A percentile compares a stretch with the other conserved stretches of the same genome.
phyloP scores from a whole-genome alignment of 2,888 invertebrate species.

The Pyrrhia umbra region DNA sequence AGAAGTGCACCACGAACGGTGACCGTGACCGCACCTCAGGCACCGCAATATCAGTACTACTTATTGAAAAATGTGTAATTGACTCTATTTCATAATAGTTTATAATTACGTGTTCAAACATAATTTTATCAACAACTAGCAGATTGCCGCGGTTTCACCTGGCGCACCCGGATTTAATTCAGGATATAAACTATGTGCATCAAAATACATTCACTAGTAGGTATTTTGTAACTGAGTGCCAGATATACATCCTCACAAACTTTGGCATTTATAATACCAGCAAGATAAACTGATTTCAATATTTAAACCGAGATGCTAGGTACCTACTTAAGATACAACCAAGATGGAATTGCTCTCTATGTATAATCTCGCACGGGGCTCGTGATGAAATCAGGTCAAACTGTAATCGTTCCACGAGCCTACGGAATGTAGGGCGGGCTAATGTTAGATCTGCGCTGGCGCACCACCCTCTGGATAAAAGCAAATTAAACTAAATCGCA shows the following conservation, averaged over 20 bases:
- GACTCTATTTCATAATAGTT: slow-evolving; percentile 17
- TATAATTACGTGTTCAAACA: slow-evolving; percentile 1
- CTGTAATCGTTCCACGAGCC: slow-evolving; percentile 78
- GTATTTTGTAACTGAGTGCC: no score
- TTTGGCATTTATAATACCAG: no score
- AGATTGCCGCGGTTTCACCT: no score
- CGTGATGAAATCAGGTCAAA: slow-evolving; percentile 84
- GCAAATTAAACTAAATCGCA: slow-evolving; percentile 69
- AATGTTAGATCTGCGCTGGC: slow-evolving; percentile 82
- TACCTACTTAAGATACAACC: slow-evolving; percentile 12
- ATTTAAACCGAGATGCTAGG: slow-evolving; percentile 6
- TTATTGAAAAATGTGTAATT: slow-evolving; percentile 20
- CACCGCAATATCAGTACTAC: slow-evolving; percentile 28
- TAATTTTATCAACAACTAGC: slow-evolving; percentile 1
- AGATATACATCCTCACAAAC: no score
- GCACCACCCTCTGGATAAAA: slow-evolving; percentile 78
- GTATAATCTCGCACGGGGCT: slow-evolving; percentile 66
- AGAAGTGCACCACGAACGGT: slow-evolving; percentile 53
- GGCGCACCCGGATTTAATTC: no score
- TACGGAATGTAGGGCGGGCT: slow-evolving; percentile 85
- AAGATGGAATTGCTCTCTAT: slow-evolving; percentile 34
- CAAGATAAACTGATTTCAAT: slow-evolving; percentile 9
- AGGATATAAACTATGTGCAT: no score
- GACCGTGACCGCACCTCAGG: slow-evolving; percentile 64
- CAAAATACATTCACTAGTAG: no score